Percentiles rank a stretch among this genome's conserved stretches.
phyloP scores from a whole-genome alignment of 2,888 invertebrate species.

The Dicyrtomina minuta region DNA sequence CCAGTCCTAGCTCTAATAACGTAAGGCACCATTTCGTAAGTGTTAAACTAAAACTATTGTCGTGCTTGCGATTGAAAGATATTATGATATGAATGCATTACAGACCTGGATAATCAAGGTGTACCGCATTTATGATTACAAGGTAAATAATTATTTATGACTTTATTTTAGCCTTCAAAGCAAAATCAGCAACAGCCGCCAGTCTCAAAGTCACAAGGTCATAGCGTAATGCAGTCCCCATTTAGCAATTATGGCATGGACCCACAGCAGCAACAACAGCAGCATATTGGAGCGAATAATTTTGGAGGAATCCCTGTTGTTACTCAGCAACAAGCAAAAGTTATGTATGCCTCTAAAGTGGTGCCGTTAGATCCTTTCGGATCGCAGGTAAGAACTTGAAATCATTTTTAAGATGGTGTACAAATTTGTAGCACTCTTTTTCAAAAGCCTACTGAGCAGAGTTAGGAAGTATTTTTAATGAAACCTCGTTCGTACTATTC shows the following conservation, averaged over 20 bases:
- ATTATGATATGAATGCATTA: no score
- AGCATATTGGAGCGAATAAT: constrained; percentile 35
- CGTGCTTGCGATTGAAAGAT: background rate
- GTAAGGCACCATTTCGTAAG: constrained; percentile 40
- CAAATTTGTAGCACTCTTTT: background rate
- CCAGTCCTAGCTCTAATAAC: constrained; percentile 45
- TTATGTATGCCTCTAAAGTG: constrained; percentile 43
- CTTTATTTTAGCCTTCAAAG: no score
- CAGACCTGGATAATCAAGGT: no score
- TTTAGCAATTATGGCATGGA: constrained; percentile 43
- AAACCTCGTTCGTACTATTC: background rate
- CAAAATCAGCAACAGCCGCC: constrained; percentile 20
- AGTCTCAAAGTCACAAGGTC: constrained; percentile 38
- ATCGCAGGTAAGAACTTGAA: constrained; percentile 38
- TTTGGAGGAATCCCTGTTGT: constrained; percentile 45
- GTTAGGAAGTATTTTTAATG: background rate
- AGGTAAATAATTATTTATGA: background rate
- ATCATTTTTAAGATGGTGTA: background rate
- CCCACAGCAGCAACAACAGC: constrained; percentile 5
- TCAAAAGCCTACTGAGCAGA: no score
- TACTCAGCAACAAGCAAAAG: constrained; percentile 44
- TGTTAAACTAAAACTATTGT: background rate
- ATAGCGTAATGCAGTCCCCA: constrained; percentile 42
- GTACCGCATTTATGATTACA: no score
- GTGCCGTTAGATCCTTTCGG: constrained; percentile 28